Base-by-base conservation (phyloP, 2,888 invertebrate genomes). In the Hypsopygia costalis region DNA sequence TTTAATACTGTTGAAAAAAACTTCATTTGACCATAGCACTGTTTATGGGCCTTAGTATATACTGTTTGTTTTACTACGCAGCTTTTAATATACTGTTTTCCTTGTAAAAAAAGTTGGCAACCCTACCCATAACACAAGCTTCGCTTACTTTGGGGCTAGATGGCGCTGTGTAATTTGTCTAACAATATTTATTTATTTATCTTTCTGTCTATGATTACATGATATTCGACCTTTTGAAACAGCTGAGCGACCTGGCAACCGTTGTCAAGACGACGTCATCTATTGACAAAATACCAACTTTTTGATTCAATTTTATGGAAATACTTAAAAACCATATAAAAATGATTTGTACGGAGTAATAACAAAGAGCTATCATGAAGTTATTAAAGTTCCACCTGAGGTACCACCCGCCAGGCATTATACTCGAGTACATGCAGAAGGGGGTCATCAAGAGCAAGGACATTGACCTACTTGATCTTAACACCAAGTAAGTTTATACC, bases 321-420 rank as follows among this genome's bases (percentile, higher is more conserved):
- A 16, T 67, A 48, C 42, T 41, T 43, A 34, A 44, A 49, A 55
- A 55, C 49, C 33, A 33, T 41, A 45, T 40, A 39, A 50, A 52
- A 52, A 60, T 56, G 54, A 39, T 46, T 42, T 43, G 16, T 11
- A 7, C 7, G 8, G 9, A 20, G 16, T 9, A 7, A 34, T 20
- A 27, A 27, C 30, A 20, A n/a, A n/a, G 1, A 9, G 3, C 4
- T 8, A 69, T 16, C n/a, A 93, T 94, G 93, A 92, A 91, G 72
- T 77, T 94, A 44, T 79, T 91, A 42, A 93, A 92, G 77, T 91
- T 94, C 60, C 92, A 93, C 69, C 77, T 94, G 21, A 89, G 94
- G 43, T 94, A 94, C 66, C 92, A 93, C 57, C 94, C 94, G 0
- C 94, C 94, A 47, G 94, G 93, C 10, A 85, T 94, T 40, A 91